Evolutionary conservation across 2,113 vertebrate species (phyloP).

Genomic region (Carettochelys insculpta): DNA sequence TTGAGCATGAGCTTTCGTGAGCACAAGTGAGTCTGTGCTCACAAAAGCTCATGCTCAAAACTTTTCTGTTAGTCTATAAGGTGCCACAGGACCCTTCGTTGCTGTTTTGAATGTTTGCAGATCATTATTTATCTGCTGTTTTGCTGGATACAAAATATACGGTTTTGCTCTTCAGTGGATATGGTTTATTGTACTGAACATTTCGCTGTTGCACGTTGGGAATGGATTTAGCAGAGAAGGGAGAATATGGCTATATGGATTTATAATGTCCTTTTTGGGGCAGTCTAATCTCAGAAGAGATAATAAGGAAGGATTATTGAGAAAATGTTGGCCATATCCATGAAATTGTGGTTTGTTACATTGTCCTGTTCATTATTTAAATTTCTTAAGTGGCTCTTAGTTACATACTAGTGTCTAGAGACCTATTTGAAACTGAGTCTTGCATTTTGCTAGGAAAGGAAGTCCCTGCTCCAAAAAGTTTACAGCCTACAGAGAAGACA

Average conservation of each 20-base stretch:
- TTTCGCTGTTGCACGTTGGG: background rate
- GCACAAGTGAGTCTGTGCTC: no score
- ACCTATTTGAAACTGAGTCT: background rate
- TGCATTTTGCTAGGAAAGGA: fast-evolving
- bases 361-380: fast-evolving
- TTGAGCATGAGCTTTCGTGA: no score
- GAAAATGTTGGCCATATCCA: background rate
- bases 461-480: fast-evolving
- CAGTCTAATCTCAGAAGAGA: background rate
- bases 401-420: background rate
- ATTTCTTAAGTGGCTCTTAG: fast-evolving
- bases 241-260: background rate
- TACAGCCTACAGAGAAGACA: background rate
- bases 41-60: no score
- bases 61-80: no score
- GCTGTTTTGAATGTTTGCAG: conserved; percentile 15
- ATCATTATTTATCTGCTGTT: background rate
- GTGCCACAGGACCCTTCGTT: no score
- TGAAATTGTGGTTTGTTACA: background rate
- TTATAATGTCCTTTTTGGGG: background rate
- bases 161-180: background rate
- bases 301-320: background rate
- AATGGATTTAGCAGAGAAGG: background rate
- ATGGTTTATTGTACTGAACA: background rate
- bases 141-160: background rate